These are phyloP conservation scores for Ibycter americanus DNA, from an alignment of 2,797 vertebrate genomes.

Conservation along the genomic window DNA sequence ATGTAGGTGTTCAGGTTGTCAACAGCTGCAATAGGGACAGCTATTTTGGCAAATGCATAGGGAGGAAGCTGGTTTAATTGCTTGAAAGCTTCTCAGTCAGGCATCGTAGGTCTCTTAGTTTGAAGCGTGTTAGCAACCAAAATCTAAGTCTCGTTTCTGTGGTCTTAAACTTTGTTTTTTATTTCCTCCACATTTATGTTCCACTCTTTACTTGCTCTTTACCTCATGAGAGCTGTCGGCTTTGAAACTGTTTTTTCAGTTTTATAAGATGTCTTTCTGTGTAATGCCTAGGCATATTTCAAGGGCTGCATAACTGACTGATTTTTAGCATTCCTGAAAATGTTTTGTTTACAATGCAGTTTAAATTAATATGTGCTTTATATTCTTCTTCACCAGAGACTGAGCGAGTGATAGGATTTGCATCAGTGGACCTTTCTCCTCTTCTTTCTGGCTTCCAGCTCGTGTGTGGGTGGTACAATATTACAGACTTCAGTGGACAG, in stretches of 20 bases:
- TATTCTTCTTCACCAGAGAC: slow-evolving; percentile 75
- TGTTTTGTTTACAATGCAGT: accelerated
- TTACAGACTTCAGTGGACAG: slow-evolving; percentile 91
- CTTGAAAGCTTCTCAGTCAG: neutral
- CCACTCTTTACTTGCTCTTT: neutral
- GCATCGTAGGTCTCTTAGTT: neutral
- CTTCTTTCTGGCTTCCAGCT: slow-evolving; percentile 91
- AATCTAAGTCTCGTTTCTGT: neutral
- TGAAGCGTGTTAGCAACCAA: neutral
- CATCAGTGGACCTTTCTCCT: slow-evolving; percentile 91
- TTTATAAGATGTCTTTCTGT: neutral
- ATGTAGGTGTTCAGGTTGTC: neutral
- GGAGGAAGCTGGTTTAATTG: neutral
- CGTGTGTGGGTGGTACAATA: slow-evolving; percentile 97
- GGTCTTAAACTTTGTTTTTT: neutral
- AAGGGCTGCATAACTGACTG: neutral
- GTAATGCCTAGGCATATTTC: accelerated
- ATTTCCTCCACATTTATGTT: neutral
- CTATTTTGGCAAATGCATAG: neutral
- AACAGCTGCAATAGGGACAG: neutral
- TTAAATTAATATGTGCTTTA: accelerated
- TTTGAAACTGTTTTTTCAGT: neutral
- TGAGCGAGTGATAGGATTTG: slow-evolving; percentile 94
- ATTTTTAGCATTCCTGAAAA: neutral
- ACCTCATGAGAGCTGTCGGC: neutral